These are phyloP conservation scores for Melolontha melolontha DNA, from an alignment of 2,888 invertebrate genomes.

Conservation along the genomic window DNA sequence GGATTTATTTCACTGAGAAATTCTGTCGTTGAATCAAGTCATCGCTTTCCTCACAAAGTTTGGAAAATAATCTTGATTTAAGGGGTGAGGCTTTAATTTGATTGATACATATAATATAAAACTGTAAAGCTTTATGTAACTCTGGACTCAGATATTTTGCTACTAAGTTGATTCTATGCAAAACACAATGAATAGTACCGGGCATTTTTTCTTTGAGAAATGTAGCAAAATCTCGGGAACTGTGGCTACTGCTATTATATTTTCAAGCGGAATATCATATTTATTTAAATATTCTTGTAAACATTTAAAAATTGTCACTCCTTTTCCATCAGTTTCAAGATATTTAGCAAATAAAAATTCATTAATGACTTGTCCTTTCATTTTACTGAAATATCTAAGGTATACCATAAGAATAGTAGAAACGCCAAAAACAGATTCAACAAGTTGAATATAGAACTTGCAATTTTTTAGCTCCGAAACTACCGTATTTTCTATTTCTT, in stretches of 20 bases:
- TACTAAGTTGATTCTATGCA: conserved; percentile 16
- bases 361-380: too few relatives aligned
- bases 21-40: conserved; percentile 11
- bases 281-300: too few relatives aligned
- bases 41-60: conserved; percentile 22
- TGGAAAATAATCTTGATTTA: conserved; percentile 13
- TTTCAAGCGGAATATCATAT: background rate
- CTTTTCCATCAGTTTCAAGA: too few relatives aligned
- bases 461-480: too few relatives aligned
- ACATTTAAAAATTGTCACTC: too few relatives aligned
- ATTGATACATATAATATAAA: background rate
- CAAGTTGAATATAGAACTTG: too few relatives aligned
- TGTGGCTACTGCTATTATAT: too few relatives aligned
- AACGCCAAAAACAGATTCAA: too few relatives aligned
- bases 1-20: background rate
- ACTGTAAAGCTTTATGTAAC: background rate
- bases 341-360: too few relatives aligned
- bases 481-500: too few relatives aligned
- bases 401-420: too few relatives aligned
- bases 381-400: too few relatives aligned
- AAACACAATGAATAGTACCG: conserved; percentile 19
- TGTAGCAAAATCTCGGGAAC: conserved; percentile 16
- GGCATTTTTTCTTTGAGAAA: conserved; percentile 14
- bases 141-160: background rate
- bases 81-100: conserved; percentile 3